Evolutionary conservation across 2,797 vertebrate species (phyloP).

Genomic region (Sebastes hubbsi): DNA sequence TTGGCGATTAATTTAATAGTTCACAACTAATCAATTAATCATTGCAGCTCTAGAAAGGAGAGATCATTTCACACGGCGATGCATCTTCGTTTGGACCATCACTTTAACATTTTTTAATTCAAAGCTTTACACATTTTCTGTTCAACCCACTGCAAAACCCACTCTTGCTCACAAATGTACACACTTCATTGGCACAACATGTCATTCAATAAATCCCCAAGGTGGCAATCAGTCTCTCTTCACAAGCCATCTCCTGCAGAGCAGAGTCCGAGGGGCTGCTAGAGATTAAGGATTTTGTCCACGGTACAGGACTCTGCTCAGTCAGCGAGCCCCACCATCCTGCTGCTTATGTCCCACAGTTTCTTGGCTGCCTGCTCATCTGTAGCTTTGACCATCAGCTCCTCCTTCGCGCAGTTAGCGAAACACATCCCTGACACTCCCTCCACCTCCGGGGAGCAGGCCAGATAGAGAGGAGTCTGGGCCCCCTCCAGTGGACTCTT

Average conservation of each 20-base stretch:
- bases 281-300: constrained; percentile 15
- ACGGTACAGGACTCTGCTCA: constrained; percentile 60
- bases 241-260: not conserved
- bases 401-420: constrained; percentile 91
- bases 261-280: not conserved
- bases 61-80: not conserved
- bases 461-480: constrained; percentile 90
- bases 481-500: constrained; percentile 92
- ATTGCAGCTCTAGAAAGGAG: not conserved
- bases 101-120: constrained; percentile 2
- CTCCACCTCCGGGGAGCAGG: constrained; percentile 89
- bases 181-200: constrained; percentile 34
- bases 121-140: constrained; percentile 11
- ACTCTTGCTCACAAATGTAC: constrained; percentile 10
- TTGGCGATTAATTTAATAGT: too few species aligned
- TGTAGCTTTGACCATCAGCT: constrained; percentile 87
- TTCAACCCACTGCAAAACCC: constrained; percentile 17
- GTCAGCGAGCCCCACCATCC: constrained; percentile 89
- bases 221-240: constrained; percentile 13
- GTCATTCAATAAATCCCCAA: not conserved
- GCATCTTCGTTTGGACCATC: not conserved
- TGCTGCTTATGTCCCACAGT: constrained; percentile 93
- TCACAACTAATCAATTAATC: too few species aligned
- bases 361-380: constrained; percentile 88
- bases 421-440: constrained; percentile 92